These are phyloP conservation scores for Piaya cayana DNA, from an alignment of 2,113 vertebrate species.

Conservation along the genomic window DNA sequence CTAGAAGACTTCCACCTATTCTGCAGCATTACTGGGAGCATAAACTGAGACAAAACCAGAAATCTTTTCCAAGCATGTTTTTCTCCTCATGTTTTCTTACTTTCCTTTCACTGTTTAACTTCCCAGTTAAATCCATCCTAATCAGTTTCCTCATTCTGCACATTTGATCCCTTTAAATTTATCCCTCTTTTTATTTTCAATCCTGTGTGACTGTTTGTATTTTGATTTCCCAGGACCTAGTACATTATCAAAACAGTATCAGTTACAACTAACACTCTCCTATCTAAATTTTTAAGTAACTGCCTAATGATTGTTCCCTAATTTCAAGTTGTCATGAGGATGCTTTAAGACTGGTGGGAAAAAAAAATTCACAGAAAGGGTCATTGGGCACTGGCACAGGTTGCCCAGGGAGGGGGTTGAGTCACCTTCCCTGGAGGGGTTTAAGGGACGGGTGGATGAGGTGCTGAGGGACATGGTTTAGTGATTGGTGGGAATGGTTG, in stretches of 20 bases:
- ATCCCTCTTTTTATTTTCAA: not conserved
- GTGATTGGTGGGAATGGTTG: no score
- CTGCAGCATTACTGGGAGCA: not conserved
- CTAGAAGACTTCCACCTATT: not conserved
- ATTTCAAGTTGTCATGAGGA: not conserved
- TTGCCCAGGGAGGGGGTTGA: no score
- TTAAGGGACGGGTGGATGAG: no score
- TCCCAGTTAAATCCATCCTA: not conserved
- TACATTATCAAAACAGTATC: not conserved
- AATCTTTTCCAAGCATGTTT: not conserved
- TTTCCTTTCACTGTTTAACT: not conserved
- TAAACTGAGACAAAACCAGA: not conserved
- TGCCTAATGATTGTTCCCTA: not conserved
- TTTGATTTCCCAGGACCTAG: not conserved
- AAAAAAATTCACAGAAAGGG: no score
- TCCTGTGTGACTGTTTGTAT: not conserved
- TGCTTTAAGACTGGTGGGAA: not conserved
- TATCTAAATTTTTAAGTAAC: not conserved
- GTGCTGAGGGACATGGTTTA: no score
- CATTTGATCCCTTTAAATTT: not conserved
- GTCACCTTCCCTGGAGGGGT: no score
- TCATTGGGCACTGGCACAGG: no score
- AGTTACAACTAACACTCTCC: not conserved
- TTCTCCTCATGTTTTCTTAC: not conserved
- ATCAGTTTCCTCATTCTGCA: not conserved